These are phyloP conservation scores for Micronisus gabar DNA, from an alignment of 2,113 vertebrate genomes.

Conservation along the genomic window DNA sequence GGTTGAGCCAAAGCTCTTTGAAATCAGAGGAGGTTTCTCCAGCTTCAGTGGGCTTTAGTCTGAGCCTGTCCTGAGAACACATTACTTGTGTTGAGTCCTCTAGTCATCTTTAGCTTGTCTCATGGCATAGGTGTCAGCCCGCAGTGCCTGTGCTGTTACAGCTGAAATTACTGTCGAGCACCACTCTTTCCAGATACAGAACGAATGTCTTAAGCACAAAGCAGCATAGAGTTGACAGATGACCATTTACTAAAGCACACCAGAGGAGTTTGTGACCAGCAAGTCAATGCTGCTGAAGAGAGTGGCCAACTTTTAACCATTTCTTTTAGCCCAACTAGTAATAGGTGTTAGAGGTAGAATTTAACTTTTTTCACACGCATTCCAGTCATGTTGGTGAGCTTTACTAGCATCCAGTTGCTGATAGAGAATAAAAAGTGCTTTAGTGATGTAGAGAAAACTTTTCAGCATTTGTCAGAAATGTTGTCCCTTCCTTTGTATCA, in stretches of 20 bases:
- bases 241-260: neutral
- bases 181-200: neutral
- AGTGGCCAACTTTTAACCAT: neutral
- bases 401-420: neutral
- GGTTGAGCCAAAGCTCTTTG: neutral
- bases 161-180: neutral
- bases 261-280: neutral
- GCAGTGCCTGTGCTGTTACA: neutral
- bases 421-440: neutral
- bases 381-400: neutral
- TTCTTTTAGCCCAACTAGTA: neutral
- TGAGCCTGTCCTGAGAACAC: neutral
- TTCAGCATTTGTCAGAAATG: neutral
- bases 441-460: neutral
- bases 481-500: rapidly evolving
- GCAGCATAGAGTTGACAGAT: neutral
- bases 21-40: neutral
- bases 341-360: neutral
- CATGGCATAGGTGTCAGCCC: neutral
- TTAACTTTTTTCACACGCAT: neutral
- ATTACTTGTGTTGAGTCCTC: neutral
- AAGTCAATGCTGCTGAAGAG: neutral
- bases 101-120: neutral
- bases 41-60: neutral
- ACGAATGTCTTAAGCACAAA: neutral